Percentiles rank a stretch among this genome's conserved stretches.
phyloP scores from a whole-genome alignment of 2,888 invertebrate genomes.

The Pandemis corylana region DNA sequence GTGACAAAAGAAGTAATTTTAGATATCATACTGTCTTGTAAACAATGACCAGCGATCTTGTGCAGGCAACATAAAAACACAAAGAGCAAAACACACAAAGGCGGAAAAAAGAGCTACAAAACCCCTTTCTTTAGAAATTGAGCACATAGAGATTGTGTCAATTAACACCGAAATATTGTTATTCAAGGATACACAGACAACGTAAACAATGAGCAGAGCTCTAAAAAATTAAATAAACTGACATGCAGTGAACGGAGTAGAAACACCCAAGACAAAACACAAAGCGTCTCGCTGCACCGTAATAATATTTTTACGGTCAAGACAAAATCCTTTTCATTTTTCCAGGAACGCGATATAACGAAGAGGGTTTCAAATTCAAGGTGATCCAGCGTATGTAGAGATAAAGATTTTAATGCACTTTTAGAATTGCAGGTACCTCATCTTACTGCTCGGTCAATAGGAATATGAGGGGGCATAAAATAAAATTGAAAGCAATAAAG shows the following conservation, averaged over 20 bases:
- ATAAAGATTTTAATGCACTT: slow-evolving; percentile 68
- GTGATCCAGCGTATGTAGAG: slow-evolving; percentile 39
- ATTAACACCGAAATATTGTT: background rate
- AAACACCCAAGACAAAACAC: slow-evolving; percentile 18
- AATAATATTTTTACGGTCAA: slow-evolving; percentile 39
- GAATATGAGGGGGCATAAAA: slow-evolving; percentile 70
- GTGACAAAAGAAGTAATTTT: background rate
- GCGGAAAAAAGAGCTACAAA: background rate
- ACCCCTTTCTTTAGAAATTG: slow-evolving; percentile 1
- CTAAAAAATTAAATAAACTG: slow-evolving; percentile 30
- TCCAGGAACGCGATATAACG: slow-evolving; percentile 30
- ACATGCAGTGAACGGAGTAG: slow-evolving; percentile 22
- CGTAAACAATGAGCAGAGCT: slow-evolving; percentile 4
- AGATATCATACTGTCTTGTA: slow-evolving; percentile 21
- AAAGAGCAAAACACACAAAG: background rate
- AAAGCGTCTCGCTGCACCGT: slow-evolving; percentile 34
- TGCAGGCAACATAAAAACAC: background rate
- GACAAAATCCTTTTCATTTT: slow-evolving; percentile 40
- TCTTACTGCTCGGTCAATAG: slow-evolving; percentile 64
- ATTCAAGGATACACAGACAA: background rate
- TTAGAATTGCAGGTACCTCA: slow-evolving; percentile 49
- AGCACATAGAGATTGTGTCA: background rate
- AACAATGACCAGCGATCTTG: background rate
- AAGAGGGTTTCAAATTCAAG: slow-evolving; percentile 44
- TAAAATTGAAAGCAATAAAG: slow-evolving; percentile 79